These are phyloP conservation scores for Sciurus vulgaris DNA, from an alignment of 2,797 vertebrate genomes.

Conservation along the genomic window DNA sequence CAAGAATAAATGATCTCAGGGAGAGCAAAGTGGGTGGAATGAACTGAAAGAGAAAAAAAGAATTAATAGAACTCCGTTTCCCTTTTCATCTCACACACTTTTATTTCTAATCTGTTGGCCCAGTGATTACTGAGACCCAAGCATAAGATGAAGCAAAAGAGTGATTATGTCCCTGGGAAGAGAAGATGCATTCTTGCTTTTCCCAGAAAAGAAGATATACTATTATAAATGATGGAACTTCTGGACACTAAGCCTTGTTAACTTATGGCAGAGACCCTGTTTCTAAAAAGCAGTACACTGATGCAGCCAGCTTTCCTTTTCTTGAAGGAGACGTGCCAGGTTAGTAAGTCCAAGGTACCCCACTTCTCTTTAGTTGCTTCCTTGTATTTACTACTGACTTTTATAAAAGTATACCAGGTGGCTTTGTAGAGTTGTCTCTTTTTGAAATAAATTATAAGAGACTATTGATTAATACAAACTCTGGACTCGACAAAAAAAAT, in stretches of 20 bases:
- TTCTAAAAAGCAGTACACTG: not conserved
- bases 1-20: not conserved
- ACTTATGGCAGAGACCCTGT: not conserved
- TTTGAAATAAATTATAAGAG: not conserved
- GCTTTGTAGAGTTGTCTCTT: not conserved
- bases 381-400: not conserved
- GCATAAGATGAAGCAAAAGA: not conserved
- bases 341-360: not conserved
- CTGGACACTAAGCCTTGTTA: not conserved
- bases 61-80: not conserved
- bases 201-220: not conserved
- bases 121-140: not conserved
- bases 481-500: not conserved
- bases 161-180: not conserved
- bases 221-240: constrained; percentile 17
- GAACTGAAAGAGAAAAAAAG: not conserved
- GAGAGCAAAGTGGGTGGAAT: not conserved
- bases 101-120: not conserved
- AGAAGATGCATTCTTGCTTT: not conserved
- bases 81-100: not conserved
- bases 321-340: not conserved
- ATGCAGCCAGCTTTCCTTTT: not conserved
- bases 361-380: not conserved
- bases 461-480: not conserved
- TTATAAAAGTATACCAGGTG: not conserved